Evolutionary conservation across 2,888 invertebrate species (phyloP).

Genomic region (Eilema depressum): DNA sequence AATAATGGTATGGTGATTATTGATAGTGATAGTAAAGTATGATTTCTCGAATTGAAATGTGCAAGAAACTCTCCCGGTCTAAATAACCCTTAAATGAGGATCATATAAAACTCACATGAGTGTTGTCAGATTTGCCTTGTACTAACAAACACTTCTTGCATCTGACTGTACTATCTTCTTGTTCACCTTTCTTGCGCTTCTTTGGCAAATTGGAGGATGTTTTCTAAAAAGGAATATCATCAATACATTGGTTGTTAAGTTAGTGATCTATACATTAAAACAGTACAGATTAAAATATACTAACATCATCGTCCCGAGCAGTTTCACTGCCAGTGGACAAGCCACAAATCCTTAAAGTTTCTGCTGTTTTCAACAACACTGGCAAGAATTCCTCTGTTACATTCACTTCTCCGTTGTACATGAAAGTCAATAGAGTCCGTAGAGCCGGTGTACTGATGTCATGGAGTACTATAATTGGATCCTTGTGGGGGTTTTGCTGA

Average conservation of each 20-base stretch:
- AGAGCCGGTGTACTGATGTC: conserved; percentile 90
- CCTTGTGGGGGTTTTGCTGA: conserved; percentile 91
- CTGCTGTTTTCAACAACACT: conserved; percentile 89
- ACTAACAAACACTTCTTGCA: conserved; percentile 62
- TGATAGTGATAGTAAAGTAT: no score
- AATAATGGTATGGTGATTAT: no score
- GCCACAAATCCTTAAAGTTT: conserved; percentile 90
- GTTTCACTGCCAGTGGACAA: conserved; percentile 87
- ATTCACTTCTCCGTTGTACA: conserved; percentile 92
- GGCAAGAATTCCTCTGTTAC: conserved; percentile 90
- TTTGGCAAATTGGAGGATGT: conserved; percentile 62
- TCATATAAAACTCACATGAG: conserved; percentile 61
- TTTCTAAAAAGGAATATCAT: conserved; percentile 65
- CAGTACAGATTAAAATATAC: conserved; percentile 17
- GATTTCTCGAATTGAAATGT: no score
- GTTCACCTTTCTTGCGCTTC: conserved; percentile 79
- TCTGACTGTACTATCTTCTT: conserved; percentile 73
- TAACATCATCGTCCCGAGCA: conserved; percentile 78
- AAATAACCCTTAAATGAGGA: no score
- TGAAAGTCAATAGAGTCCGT: conserved; percentile 89
- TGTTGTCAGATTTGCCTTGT: conserved; percentile 57
- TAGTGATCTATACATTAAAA: neutral
- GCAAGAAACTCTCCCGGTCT: no score
- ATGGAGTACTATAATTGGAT: conserved; percentile 91
- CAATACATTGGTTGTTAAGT: neutral